phyloP scores from a whole-genome alignment of 1,140 invertebrate species.

The Dufourea novaeangliae region DNA sequence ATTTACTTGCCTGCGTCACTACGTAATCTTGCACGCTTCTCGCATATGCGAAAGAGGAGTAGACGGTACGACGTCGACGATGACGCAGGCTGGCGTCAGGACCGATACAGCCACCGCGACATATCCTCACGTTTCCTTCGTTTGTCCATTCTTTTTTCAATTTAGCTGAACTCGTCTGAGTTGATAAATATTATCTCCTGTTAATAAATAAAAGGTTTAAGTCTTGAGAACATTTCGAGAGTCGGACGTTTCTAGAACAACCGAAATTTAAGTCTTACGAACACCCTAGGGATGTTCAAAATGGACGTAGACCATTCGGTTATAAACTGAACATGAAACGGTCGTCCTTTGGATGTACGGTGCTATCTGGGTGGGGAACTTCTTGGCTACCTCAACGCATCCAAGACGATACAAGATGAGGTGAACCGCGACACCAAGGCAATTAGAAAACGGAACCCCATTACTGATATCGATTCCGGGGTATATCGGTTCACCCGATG shows the following conservation, averaged over 20 bases:
- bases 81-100: not conserved
- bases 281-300: too few species aligned
- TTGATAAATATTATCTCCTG: not conserved
- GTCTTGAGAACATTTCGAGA: too few species aligned
- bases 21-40: slow-evolving; percentile 67
- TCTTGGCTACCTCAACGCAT: too few species aligned
- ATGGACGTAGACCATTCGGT: too few species aligned
- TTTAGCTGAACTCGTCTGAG: not conserved
- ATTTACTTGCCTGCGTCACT: slow-evolving; percentile 69
- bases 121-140: not conserved
- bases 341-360: too few species aligned
- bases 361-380: too few species aligned
- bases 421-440: too few species aligned
- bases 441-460: not conserved
- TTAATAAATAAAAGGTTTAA: too few species aligned
- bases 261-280: too few species aligned
- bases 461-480: slow-evolving; percentile 8
- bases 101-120: slow-evolving; percentile 22
- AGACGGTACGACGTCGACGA: slow-evolving; percentile 36
- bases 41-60: slow-evolving; percentile 57
- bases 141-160: not conserved
- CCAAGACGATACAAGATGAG: too few species aligned
- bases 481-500: not conserved
- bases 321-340: too few species aligned
- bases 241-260: too few species aligned